Base-by-base conservation (phyloP, 1,140 invertebrate species). In the Drosophila nebulosa region DNA sequence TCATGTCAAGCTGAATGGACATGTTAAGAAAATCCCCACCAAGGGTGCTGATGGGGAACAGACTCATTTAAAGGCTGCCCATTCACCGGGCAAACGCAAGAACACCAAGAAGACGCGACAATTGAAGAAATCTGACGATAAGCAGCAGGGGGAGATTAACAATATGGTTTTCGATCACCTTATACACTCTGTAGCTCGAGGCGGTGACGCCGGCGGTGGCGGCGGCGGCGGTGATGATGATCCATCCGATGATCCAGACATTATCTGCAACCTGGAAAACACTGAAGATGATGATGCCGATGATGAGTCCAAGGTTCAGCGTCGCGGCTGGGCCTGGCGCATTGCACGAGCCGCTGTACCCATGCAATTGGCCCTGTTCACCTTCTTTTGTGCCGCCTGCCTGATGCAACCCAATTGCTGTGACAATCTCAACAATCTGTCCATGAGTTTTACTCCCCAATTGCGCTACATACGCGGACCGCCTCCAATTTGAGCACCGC, bases 391-490 rank as follows among this genome's bases (percentile, higher is more conserved):
- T 64, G 94, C 97, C 22, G 96, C 96, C 3, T 97, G 95, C 91
- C 93, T 97, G 10, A 93, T 97, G 69, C 96, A 97, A 79, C 94
- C 95, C 7, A 94, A 94, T 35, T 97, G 97, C 90, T 97, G 97
- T 91, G 96, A 98, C 90, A 94, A 95, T 10, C 93, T 97, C 62
- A 97, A 97, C 92, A 97, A 96, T 58, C 93, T 97, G 67, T 95
- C 95, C 24, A 93, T 96, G 76, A 97, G 96, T 0, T 92, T 98
- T 18, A 95, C 95, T 3, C 97, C 97, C 1, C 96, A 97, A 83
- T 92, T 98, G 63, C 94, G 96, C 52, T 97, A 97, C 78, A 94
- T 97, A 5, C 94, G 95, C 50, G 97, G 97, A 69, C 96, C 96
- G 16, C 97, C 97, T 30, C 97, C 97, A 0, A 94, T 96, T 61